Percentiles rank a stretch among this genome's conserved stretches.
These are phyloP conservation scores for Acanthoscelides obtectus DNA, from an alignment of 2,888 invertebrate genomes.

Conservation along the genomic window DNA sequence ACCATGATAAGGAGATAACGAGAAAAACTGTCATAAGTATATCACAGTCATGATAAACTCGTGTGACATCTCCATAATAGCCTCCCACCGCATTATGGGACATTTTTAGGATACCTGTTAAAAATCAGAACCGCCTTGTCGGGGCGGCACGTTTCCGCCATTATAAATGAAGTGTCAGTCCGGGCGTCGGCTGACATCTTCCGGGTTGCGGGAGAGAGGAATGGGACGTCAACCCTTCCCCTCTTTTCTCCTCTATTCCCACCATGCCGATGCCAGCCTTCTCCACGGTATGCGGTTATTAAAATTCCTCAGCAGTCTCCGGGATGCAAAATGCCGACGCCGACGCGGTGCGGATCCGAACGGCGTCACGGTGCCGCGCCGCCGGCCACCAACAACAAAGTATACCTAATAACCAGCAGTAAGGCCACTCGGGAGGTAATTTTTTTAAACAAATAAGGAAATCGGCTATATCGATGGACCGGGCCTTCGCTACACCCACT, in stretches of 20 bases:
- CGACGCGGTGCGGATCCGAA: not conserved
- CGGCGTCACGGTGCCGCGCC: not conserved
- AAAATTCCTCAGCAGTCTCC: conserved; percentile 37
- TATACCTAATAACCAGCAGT: no score
- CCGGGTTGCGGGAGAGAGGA: conserved; percentile 9
- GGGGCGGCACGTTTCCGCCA: not conserved
- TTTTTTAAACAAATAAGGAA: no score
- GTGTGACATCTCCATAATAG: no score
- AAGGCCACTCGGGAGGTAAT: no score
- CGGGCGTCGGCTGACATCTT: conserved; percentile 12
- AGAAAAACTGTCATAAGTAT: no score
- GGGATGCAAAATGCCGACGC: not conserved
- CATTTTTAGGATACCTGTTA: not conserved
- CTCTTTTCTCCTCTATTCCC: not conserved
- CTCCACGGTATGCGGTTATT: conserved; percentile 37
- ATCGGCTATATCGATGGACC: no score
- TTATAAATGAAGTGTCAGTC: conserved; percentile 16
- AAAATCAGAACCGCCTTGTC: not conserved
- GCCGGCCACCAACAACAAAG: not conserved
- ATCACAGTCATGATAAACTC: no score
- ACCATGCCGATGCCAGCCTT: conserved; percentile 1
- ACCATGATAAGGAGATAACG: no score
- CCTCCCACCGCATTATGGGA: not conserved
- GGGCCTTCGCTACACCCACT: no score
- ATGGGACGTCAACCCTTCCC: not conserved